Percentiles rank a stretch among this genome's conserved stretches.
phyloP scores from a whole-genome alignment of 1,140 invertebrate species.

The Drosophila murphyi region DNA sequence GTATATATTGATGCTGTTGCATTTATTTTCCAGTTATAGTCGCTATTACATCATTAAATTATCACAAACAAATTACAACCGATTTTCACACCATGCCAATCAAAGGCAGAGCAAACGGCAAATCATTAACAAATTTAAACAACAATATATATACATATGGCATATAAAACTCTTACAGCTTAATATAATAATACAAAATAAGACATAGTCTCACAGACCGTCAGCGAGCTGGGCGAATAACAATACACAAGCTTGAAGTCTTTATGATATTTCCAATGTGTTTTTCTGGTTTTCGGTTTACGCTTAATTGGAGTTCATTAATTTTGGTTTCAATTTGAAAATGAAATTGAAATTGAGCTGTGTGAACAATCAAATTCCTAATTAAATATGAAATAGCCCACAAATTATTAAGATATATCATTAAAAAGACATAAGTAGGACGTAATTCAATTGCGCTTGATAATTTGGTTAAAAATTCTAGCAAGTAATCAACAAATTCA shows the following conservation, averaged over 20 bases:
- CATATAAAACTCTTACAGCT: constrained; percentile 33
- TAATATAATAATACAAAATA: constrained; percentile 46
- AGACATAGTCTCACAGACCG: constrained; percentile 29
- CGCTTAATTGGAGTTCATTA: constrained; percentile 78
- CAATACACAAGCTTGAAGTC: constrained; percentile 4
- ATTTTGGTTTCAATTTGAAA: constrained; percentile 57
- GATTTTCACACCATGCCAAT: constrained; percentile 43
- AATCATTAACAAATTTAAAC: constrained; percentile 39
- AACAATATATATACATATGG: constrained; percentile 36
- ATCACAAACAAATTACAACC: constrained; percentile 30
- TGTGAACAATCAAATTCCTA: constrained; percentile 60
- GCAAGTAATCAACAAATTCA: constrained; percentile 56
- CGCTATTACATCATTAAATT: constrained; percentile 62
- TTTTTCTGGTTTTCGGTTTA: constrained; percentile 26
- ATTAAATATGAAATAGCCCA: constrained; percentile 56
- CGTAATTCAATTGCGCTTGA: constrained; percentile 43
- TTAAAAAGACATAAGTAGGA: constrained; percentile 23
- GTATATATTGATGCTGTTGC: constrained; percentile 14
- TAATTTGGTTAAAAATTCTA: constrained; percentile 75
- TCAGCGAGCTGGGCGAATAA: not conserved
- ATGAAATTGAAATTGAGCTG: constrained; percentile 63
- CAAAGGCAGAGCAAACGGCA: constrained; percentile 29
- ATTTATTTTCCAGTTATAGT: constrained; percentile 24
- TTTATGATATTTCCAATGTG: constrained; percentile 6
- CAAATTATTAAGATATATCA: constrained; percentile 36